A percentile compares a stretch with the other conserved stretches of the same genome.
phyloP scores from a whole-genome alignment of 2,888 invertebrate species.

The Eupithecia centaureata region DNA sequence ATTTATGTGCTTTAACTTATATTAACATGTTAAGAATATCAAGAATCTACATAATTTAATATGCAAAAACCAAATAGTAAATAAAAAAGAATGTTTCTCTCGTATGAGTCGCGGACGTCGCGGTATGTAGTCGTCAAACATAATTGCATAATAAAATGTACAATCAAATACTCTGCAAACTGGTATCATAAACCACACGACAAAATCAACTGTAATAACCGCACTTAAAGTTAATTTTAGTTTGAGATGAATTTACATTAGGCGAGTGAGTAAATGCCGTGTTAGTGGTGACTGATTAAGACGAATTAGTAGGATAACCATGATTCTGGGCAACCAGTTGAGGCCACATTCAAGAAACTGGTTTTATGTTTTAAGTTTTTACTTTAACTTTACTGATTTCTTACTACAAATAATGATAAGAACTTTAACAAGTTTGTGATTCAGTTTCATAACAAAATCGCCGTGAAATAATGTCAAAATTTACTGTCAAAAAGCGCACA shows the following conservation, averaged over 20 bases:
- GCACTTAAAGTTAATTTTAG: conserved; percentile 14
- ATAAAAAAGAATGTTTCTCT: not conserved
- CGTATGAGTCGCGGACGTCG: conserved; percentile 2
- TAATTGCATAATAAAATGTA: conserved; percentile 53
- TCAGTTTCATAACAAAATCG: not conserved
- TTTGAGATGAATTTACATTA: conserved; percentile 22
- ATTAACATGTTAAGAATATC: too few species aligned
- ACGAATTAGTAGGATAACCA: conserved; percentile 60
- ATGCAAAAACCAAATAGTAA: not conserved
- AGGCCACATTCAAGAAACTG: not conserved
- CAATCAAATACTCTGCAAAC: conserved; percentile 33
- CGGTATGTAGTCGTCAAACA: conserved; percentile 32
- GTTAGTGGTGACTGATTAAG: conserved; percentile 67
- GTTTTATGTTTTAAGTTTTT: not conserved
- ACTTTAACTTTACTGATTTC: not conserved
- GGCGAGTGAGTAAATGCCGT: conserved; percentile 54
- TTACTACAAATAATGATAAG: not conserved
- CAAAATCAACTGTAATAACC: not conserved
- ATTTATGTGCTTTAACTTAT: not conserved
- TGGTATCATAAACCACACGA: conserved; percentile 35
- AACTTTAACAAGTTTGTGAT: not conserved
- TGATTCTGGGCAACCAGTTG: conserved; percentile 17
- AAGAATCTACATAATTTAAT: too few species aligned
- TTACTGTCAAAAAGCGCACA: too few species aligned
- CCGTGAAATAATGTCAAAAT: not conserved